These are phyloP conservation scores for Myxocyprinus asiaticus DNA, from an alignment of 2,113 vertebrate species.

Conservation along the genomic window DNA sequence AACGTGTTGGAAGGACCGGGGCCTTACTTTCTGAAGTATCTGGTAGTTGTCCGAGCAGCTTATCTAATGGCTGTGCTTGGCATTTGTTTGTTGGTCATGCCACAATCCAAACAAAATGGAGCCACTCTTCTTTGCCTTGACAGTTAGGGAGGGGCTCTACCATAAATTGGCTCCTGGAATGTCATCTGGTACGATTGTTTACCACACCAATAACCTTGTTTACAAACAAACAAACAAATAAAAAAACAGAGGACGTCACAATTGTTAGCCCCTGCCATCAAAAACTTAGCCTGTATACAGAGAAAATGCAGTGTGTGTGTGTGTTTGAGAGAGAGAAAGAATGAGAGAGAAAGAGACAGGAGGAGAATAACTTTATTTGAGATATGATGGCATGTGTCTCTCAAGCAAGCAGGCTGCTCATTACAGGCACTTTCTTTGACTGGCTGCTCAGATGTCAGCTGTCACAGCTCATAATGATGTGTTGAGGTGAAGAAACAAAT, in stretches of 20 bases:
- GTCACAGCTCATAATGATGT: conserved; percentile 72
- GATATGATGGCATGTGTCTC: conserved; percentile 73
- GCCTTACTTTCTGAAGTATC: too few species aligned
- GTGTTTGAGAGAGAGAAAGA: conserved; percentile 15
- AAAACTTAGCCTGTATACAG: not conserved
- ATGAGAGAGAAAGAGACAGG: conserved; percentile 24
- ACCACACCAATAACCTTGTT: too few species aligned
- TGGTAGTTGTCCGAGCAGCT: too few species aligned
- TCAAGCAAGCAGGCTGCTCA: conserved; percentile 71
- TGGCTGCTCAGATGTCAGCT: conserved; percentile 71
- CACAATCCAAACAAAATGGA: too few species aligned
- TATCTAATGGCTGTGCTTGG: too few species aligned
- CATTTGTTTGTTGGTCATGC: too few species aligned
- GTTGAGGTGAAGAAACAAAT: conserved; percentile 67
- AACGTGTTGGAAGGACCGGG: too few species aligned
- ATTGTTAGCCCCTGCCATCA: conserved; percentile 46
- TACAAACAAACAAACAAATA: conserved; percentile 41
- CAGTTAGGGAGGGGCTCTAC: too few species aligned
- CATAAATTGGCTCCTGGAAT: too few species aligned
- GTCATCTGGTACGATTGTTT: too few species aligned
- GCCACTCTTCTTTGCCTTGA: too few species aligned
- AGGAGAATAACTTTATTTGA: conserved; percentile 70
- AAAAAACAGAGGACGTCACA: conserved; percentile 35
- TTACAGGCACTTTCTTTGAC: conserved; percentile 73
- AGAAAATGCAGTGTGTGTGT: not conserved